Conservation (phyloP, 2,797 vertebrate species). For the Ptychobarbus kaznakovi region DNA sequence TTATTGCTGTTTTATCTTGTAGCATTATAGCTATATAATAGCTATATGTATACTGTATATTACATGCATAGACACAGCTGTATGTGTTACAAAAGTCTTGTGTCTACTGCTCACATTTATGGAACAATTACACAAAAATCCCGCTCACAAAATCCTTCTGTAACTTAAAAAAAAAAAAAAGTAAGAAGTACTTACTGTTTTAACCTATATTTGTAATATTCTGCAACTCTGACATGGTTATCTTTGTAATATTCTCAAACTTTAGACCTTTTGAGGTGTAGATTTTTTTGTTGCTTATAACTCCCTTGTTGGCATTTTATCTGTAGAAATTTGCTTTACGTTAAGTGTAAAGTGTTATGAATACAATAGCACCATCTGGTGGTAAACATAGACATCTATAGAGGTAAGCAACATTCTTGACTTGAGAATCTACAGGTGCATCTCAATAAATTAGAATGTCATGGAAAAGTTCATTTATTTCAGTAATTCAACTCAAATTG, state of each 20-base stretch:
- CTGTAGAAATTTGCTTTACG: not conserved
- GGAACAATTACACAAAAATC: not conserved
- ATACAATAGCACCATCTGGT: slow-evolving; percentile 62
- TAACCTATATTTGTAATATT: not conserved
- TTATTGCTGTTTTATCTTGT: not conserved
- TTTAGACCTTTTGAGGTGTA: not conserved
- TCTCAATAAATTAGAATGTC: no score
- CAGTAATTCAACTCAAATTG: no score
- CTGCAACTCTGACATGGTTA: not conserved
- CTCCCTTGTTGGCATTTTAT: not conserved
- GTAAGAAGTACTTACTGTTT: not conserved
- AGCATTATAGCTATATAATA: not conserved
- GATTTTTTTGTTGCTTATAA: not conserved
- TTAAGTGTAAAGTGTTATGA: not conserved
- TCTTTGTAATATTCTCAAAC: not conserved
- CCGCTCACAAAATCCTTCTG: not conserved
- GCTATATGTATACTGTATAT: not conserved
- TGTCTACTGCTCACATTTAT: not conserved
- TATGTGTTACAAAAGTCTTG: not conserved
- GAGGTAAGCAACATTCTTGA: not conserved
- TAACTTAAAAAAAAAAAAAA: not conserved
- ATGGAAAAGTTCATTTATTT: no score
- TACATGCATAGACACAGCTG: not conserved
- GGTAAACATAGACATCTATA: slow-evolving; percentile 21
- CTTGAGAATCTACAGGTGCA: not conserved